Percentiles rank a stretch among this genome's conserved stretches.
These are phyloP conservation scores for Mesodorylaimus sp. DNA, from an alignment of 2,888 invertebrate species.

Conservation along the genomic window DNA sequence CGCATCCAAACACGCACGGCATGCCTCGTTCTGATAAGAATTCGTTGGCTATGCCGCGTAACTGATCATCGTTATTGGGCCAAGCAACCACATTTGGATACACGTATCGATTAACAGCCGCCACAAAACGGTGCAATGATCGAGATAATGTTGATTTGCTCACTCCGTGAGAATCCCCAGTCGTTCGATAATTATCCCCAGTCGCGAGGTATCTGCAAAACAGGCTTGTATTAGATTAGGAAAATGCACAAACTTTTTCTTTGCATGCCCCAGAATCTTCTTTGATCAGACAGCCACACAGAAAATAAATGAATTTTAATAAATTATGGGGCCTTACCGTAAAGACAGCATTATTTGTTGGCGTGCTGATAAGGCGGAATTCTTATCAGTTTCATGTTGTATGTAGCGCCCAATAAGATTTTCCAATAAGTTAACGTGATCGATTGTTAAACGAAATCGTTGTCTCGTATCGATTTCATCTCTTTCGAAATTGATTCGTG, in stretches of 20 bases:
- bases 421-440: conserved; percentile 1
- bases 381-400: neutral
- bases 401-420: neutral
- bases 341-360: conserved; percentile 1
- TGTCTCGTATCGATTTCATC: neutral
- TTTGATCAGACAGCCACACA: no score
- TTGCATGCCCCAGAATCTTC: no score
- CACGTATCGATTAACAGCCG: neutral
- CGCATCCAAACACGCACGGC: conserved; percentile 4
- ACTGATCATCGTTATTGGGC: neutral
- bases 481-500: conserved; percentile 5
- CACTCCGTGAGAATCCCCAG: conserved; percentile 4
- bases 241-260: no score
- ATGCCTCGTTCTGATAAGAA: neutral
- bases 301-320: no score
- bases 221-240: no score
- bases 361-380: neutral
- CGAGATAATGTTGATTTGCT: conserved; percentile 1
- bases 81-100: neutral
- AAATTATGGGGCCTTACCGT: no score
- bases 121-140: conserved; percentile 1
- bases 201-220: conserved; percentile 6
- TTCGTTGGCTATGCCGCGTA: neutral
- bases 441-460: conserved; percentile 2
- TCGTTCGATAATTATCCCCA: neutral